Base-by-base conservation (phyloP, 2,113 vertebrate genomes). In the Neodon shergylaensis region DNA sequence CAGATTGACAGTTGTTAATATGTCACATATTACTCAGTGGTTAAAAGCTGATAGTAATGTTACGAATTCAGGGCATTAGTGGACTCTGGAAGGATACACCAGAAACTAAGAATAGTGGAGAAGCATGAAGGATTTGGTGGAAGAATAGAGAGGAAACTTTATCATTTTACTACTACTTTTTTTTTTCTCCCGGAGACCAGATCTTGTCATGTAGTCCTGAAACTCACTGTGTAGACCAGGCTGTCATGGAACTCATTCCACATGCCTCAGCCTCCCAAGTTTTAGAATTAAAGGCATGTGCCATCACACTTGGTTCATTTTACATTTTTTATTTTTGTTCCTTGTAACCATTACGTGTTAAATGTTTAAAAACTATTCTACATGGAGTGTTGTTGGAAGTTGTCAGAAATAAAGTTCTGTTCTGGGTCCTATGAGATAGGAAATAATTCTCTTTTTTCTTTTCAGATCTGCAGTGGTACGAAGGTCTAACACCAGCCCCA, bases 401-500 rank as follows among this genome's bases (percentile, higher is more conserved):
- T 84, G n/a, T 72, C 0, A 58, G 47, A 66, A 89, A 73, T 31
- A 70, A 66, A 87, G 10, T 90, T 12, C 76, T 26, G n/a, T 72
- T 52, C 39, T 68, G 33, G 76, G 90, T 44, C 21, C 28, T 94
- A 5, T 33, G 36, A 68, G 49, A 90, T 10, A 74, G 47, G 72
- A 39, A 92, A 17, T 90, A 28, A 95, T 74, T 84, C 33, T 91
- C 5, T 90, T 82, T 90, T 93, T 79, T 82, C 65, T 77, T 81
- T 94, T 5, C 95, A 99, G 99, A 98, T 99, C 99, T 44, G 98
- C 99, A 68, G 99, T 98, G 13, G 99, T 99, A 83, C 98, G 99
- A 9, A 99, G 99, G 85, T 99, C 99, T 24, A 99, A 99, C 97
- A 99, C 99, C 24, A 99, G 99, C 96, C 99, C 99, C 0, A 98